A percentile compares a stretch with the other conserved stretches of the same genome.
Conservation (phyloP, 2,797 vertebrate genomes). For the Dromococcyx pavoninus region DNA sequence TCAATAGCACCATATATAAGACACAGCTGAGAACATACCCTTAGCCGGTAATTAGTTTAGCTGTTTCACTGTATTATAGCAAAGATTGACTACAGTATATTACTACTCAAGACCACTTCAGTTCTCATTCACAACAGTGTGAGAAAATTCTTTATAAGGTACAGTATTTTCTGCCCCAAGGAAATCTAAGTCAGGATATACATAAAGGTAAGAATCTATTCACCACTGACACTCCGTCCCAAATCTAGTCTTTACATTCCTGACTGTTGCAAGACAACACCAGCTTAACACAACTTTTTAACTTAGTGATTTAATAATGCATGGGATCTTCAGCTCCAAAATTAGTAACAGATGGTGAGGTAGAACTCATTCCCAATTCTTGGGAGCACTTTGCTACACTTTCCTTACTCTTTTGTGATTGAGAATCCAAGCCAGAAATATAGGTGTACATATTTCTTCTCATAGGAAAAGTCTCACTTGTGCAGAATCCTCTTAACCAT, state of each 20-base stretch:
- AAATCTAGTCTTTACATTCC: conserved; percentile 19
- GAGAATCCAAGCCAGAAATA: conserved; percentile 59
- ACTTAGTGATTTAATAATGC: conserved; percentile 65
- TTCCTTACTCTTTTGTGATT: conserved; percentile 46
- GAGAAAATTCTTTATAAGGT: conserved; percentile 59
- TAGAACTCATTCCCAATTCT: conserved; percentile 63
- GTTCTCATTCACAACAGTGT: conserved; percentile 11
- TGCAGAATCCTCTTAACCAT: conserved; percentile 8
- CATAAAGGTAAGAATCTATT: not conserved
- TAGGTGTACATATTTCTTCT: conserved; percentile 51
- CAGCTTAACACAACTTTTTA: conserved; percentile 45
- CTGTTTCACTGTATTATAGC: conserved; percentile 8
- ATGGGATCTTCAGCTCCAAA: conserved; percentile 64
- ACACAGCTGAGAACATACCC: not conserved
- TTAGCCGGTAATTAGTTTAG: not conserved
- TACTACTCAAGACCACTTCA: conserved; percentile 49
- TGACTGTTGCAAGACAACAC: conserved; percentile 41
- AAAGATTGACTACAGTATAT: conserved; percentile 49
- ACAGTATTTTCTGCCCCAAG: conserved; percentile 34
- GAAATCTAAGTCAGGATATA: not conserved
- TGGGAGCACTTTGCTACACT: conserved; percentile 58
- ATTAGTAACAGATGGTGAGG: conserved; percentile 73
- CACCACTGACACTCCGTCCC: not conserved
- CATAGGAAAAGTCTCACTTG: conserved; percentile 10
- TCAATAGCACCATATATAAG: not conserved